Evolutionary conservation across 2,113 vertebrate genomes (phyloP), one percentile per base, ranked within the genome.

Genomic region (Hypanus sabinus): DNA sequence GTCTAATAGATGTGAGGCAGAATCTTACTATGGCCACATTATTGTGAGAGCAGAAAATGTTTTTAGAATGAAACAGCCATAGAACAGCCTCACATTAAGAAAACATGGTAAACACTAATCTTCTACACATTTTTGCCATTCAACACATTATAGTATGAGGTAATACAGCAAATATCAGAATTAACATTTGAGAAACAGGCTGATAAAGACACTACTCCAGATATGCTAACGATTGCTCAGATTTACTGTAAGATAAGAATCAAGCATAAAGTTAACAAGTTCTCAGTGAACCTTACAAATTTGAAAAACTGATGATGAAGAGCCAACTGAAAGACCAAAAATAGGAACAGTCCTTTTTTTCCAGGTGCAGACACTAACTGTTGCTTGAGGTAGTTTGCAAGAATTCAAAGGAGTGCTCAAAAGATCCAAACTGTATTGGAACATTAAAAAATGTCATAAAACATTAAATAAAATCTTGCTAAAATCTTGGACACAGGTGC

Each of bases 121-220:
- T 30, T 55, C 73, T 68, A 75, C 91, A 73, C 36, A 55, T 33
- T 90, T 65, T 90, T 93, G 68, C 70, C 70, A 55, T 55, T 93
- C 91, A 93, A 10, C 18, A 27, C 73, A 73, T 30, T 22, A 12
- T 55, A 30, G 38, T 71, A 7, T 75, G 70, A 93, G 11, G 70
- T 73, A 70, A 27, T 24, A 30, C 18, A 93, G 68, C 38, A 93
- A 93, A 55, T 46, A 73, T 55, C 36, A 73, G 36, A 36, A 46
- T 27, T 93, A 93, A 93, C 38, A 93, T 55, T 93, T 93, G 70
- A 73, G 36, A 75, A 93, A 73, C 68, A 16, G 70, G 68, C 91
- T 73, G 91, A 73, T 12, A 1, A 46, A 55, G 70, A 9, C 12
- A 75, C 55, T 73, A 36, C 33, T 33, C 22, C 36, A 93, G 24